Base-by-base conservation (phyloP, 2,888 invertebrate species). In the Oegoconia quadripuncta region DNA sequence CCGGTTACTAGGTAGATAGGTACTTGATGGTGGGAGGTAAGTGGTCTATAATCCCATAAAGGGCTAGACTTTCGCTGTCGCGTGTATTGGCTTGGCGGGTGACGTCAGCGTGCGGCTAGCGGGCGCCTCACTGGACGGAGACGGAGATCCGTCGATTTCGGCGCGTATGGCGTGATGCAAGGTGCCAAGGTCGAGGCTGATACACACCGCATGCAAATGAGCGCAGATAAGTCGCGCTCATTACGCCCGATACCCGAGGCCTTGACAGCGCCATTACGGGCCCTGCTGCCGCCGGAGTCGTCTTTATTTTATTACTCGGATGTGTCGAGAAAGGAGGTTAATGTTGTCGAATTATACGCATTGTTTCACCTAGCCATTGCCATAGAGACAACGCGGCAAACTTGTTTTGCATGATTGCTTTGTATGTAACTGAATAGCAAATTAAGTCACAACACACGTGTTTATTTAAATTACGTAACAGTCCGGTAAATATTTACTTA, bases 131-230 rank as follows among this genome's bases (percentile, higher is more conserved):
- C n/a, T n/a, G n/a, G n/a, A n/a, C n/a, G n/a, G n/a, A n/a, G n/a
- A n/a, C n/a, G n/a, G n/a, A n/a, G n/a, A n/a, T n/a, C 46, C 42
- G 53, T 52, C 51, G 55, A 60, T 59, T 74, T 74, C 66, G 60
- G 63, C 62, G 64, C 63, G 67, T 71, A 59, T 61, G 65, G 57
- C 61, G 56, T 67, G 68, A 59, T 72, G 71, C 72, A 70, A 76
- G 71, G 75, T 76, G 80, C 74, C 83, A 84, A 84, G 84, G 86
- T 82, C 84, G 82, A 67, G 71, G 67, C 67, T 64, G 70, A 73
- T 71, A 71, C 69, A 74, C 75, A 73, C 58, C 62, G 74, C 73
- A 84, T 84, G 83, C 72, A 84, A 87, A 86, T 83, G 76, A 76
- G 73, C 67, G 53, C 55, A 79, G 80, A 83, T 83, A 84, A 80